Percentiles rank a stretch among this genome's conserved stretches.
Evolutionary conservation across 2,888 invertebrate genomes (phyloP).

Genomic region (Caenorhabditis sinica): DNA sequence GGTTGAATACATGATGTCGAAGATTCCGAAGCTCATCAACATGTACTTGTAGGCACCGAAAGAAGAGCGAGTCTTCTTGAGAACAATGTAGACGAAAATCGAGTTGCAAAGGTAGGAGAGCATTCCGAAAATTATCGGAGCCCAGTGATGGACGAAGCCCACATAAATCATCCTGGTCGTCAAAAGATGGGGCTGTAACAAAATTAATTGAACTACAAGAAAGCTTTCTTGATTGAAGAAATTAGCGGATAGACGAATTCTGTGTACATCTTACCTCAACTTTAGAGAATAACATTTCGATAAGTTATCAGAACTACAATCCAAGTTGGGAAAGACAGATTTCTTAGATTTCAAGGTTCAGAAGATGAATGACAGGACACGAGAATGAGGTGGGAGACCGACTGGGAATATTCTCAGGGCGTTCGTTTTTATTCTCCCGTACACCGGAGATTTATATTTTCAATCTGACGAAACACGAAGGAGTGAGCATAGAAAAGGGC

Average conservation of each 20-base stretch:
- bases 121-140: slow-evolving; percentile 47
- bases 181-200: background rate
- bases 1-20: slow-evolving; percentile 64
- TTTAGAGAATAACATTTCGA: slow-evolving; percentile 19
- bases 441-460: background rate
- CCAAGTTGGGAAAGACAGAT: background rate
- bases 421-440: slow-evolving; percentile 28
- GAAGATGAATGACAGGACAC: slow-evolving; percentile 3
- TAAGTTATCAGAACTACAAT: background rate
- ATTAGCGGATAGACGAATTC: background rate
- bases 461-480: background rate
- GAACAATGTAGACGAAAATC: slow-evolving; percentile 53
- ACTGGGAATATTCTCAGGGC: slow-evolving; percentile 49
- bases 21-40: slow-evolving; percentile 61
- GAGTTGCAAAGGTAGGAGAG: slow-evolving; percentile 51
- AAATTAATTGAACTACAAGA: background rate
- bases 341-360: slow-evolving; percentile 5
- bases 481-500: slow-evolving; percentile 17
- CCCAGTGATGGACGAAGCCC: slow-evolving; percentile 50
- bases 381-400: slow-evolving; percentile 17
- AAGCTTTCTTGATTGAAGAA: background rate
- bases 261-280: slow-evolving; percentile 9
- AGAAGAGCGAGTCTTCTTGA: slow-evolving; percentile 39
- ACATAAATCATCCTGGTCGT: slow-evolving; percentile 50
- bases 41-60: slow-evolving; percentile 64